These are phyloP conservation scores for Amphimallon solstitiale DNA, from an alignment of 2,888 invertebrate species.

Conservation along the genomic window DNA sequence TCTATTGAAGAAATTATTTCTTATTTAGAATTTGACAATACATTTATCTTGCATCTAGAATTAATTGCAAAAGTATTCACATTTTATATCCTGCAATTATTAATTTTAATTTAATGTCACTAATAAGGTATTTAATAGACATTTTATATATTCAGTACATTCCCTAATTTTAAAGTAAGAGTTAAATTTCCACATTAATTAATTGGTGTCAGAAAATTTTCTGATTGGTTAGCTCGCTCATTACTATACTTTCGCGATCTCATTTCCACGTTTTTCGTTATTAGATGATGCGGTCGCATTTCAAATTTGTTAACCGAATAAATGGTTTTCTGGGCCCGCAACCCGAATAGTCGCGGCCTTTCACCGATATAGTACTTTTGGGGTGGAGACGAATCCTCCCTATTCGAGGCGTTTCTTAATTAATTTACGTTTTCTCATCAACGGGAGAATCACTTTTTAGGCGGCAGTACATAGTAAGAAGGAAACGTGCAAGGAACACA, in stretches of 20 bases:
- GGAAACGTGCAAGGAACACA: conserved; percentile 8
- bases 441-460: conserved; percentile 4
- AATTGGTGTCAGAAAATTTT: conserved; percentile 21
- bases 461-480: neutral
- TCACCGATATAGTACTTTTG: neutral
- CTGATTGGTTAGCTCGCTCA: conserved; percentile 15
- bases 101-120: no score
- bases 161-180: conserved; percentile 4
- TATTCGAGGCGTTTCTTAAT: conserved; percentile 14
- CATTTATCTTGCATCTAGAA: no score
- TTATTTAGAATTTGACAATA: no score
- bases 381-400: neutral
- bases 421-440: conserved; percentile 30
- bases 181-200: conserved; percentile 5
- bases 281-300: conserved; percentile 13
- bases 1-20: no score
- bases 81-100: no score
- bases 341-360: neutral
- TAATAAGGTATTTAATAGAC: no score
- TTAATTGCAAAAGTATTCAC: no score
- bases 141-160: no score
- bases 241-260: neutral
- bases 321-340: neutral
- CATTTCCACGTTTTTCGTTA: conserved; percentile 9
- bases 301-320: conserved; percentile 29